Conservation (phyloP, 1,140 invertebrate genomes). For the Hormaphis cornu region DNA sequence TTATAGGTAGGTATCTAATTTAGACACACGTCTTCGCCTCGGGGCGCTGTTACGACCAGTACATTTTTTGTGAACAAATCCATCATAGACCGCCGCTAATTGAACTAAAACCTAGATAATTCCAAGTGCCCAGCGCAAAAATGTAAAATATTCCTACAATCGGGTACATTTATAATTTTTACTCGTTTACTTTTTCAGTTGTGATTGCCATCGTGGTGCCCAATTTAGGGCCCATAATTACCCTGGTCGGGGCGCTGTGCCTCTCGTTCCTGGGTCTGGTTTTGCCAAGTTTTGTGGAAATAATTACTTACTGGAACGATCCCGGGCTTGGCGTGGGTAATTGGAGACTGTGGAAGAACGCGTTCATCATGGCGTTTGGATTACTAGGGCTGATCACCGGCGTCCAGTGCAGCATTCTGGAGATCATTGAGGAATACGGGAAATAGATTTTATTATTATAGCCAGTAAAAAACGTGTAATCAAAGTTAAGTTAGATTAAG, state of each 20-base stretch:
- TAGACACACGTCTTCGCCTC: no score
- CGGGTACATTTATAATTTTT: no score
- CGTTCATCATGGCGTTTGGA: conserved; percentile 51
- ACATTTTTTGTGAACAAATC: no score
- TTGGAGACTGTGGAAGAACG: conserved; percentile 39
- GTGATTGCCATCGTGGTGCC: conserved; percentile 70
- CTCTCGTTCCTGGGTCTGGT: conserved; percentile 77
- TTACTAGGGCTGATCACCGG: conserved; percentile 74
- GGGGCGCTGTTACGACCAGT: no score
- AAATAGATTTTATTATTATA: no score
- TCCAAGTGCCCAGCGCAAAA: no score
- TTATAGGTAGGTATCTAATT: no score
- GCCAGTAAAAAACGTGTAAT: no score
- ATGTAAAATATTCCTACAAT: no score
- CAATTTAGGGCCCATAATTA: conserved; percentile 77
- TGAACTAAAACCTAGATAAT: no score
- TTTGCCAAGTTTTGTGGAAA: conserved; percentile 79
- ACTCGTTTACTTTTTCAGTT: conserved; percentile 53
- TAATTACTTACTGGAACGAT: conserved; percentile 49
- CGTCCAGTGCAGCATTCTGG: conserved; percentile 67
- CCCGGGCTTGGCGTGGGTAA: conserved; percentile 36
- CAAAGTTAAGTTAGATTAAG: no score
- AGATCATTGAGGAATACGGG: conserved; percentile 50
- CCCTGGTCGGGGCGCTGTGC: conserved; percentile 79
- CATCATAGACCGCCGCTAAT: no score